Percentiles rank a stretch among this genome's conserved stretches.
These are phyloP conservation scores for Pomatostomus ruficeps DNA, from an alignment of 2,113 vertebrate species.

Conservation along the genomic window DNA sequence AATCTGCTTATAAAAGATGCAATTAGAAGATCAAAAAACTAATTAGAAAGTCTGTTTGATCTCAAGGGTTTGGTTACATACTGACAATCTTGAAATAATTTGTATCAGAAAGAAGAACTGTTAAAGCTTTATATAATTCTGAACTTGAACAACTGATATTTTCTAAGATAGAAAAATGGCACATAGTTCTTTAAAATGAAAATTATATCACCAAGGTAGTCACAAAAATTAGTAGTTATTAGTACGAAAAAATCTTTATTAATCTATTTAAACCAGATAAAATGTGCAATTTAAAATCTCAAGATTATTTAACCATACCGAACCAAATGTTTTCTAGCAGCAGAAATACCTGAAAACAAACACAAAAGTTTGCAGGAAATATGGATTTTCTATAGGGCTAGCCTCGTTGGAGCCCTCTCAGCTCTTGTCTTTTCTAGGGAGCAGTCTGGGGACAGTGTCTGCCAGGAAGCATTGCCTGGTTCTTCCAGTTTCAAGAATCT, in stretches of 20 bases:
- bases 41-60: constrained; percentile 44
- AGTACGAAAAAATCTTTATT: constrained; percentile 1
- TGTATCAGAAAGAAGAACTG: constrained; percentile 33
- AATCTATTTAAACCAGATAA: neutral
- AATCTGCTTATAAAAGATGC: constrained; percentile 24
- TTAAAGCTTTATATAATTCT: constrained; percentile 32
- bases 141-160: constrained; percentile 22
- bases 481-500: neutral
- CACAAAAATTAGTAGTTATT: constrained; percentile 17
- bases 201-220: constrained; percentile 6
- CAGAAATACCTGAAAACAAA: neutral
- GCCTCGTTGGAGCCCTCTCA: neutral
- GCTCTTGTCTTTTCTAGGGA: neutral
- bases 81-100: constrained; percentile 29
- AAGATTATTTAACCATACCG: neutral
- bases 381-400: neutral
- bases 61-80: constrained; percentile 26
- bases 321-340: neutral
- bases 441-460: rapidly evolving
- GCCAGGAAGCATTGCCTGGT: neutral
- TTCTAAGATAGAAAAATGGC: constrained; percentile 6
- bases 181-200: constrained; percentile 10
- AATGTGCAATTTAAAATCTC: neutral
- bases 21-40: constrained; percentile 49
- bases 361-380: neutral